Evolutionary conservation across 2,797 vertebrate species (phyloP).

Genomic region (Poeciliopsis presidionis): DNA sequence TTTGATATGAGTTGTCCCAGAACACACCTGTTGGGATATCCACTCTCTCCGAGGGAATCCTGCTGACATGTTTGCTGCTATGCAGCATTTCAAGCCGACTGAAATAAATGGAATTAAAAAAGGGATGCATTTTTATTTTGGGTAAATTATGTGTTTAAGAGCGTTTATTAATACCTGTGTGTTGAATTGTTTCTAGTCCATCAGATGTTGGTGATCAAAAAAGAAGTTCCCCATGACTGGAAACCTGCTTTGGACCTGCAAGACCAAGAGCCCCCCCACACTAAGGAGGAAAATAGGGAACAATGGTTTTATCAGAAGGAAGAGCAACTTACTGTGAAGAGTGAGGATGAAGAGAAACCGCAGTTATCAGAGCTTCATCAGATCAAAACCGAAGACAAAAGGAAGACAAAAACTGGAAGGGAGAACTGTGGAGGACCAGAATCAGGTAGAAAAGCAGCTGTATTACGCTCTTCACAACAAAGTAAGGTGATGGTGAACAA

Average conservation of each 20-base stretch:
- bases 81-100: background rate
- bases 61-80: no score
- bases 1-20: background rate
- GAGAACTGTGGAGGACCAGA: background rate
- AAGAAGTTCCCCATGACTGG: constrained; percentile 3
- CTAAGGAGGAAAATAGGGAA: constrained; percentile 2
- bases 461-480: background rate
- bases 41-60: background rate
- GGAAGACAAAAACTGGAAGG: background rate
- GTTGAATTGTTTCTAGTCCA: background rate
- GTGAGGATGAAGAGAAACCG: constrained; percentile 1
- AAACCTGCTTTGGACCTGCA: background rate
- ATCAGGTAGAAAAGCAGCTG: background rate
- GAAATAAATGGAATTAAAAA: background rate
- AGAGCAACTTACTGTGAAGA: background rate
- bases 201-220: background rate
- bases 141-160: background rate
- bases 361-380: background rate
- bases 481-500: constrained; percentile 4
- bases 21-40: background rate
- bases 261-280: background rate
- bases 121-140: background rate
- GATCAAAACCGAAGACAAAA: background rate
- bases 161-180: background rate
- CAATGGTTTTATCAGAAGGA: background rate